A percentile compares a stretch with the other conserved stretches of the same genome.
Conservation (phyloP, 2,888 invertebrate species). For the Caenorhabditis sp. region DNA sequence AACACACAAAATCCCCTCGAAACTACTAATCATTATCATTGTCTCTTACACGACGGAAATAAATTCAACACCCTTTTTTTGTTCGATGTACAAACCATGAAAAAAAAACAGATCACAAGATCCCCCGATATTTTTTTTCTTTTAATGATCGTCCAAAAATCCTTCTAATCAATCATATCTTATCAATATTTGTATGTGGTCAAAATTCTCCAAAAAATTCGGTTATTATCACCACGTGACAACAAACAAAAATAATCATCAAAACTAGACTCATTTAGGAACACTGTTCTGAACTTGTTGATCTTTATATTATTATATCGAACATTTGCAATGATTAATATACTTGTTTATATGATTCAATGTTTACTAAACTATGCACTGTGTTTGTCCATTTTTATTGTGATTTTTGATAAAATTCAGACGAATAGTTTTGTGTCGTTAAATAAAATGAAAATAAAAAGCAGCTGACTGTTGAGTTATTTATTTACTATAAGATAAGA, state of each 20-base stretch:
- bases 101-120: neutral
- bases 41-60: neutral
- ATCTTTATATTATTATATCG: neutral
- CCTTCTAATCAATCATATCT: neutral
- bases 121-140: neutral
- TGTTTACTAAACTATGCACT: too few species aligned
- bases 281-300: neutral
- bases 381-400: too few species aligned
- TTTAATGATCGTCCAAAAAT: neutral
- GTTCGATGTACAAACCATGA: neutral
- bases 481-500: too few species aligned
- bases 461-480: too few species aligned
- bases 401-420: too few species aligned
- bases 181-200: slow-evolving; percentile 1
- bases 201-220: neutral
- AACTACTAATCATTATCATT: too few species aligned
- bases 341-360: too few species aligned
- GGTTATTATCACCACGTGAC: neutral
- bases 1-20: too few species aligned
- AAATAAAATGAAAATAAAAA: too few species aligned
- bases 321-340: too few species aligned
- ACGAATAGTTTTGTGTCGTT: too few species aligned
- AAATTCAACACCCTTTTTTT: neutral
- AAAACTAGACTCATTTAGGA: neutral
- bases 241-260: neutral